These are phyloP conservation scores for Priocnemis perturbator DNA, from an alignment of 2,888 invertebrate genomes.

Conservation along the genomic window DNA sequence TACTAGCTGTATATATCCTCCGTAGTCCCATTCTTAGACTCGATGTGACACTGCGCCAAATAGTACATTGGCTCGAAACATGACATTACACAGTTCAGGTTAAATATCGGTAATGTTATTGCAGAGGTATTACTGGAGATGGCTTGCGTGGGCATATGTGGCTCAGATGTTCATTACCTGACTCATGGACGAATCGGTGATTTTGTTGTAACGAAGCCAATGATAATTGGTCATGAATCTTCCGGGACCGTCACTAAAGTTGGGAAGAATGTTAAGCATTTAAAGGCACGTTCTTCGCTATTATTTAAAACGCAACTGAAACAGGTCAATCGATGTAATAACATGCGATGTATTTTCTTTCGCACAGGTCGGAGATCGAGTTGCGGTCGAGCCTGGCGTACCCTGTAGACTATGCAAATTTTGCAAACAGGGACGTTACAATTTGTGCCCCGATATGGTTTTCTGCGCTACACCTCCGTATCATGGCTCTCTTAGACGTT, in stretches of 20 bases:
- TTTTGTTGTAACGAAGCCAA: conserved; percentile 90
- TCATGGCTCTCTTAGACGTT: conserved; percentile 92
- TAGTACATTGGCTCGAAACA: too few relatives aligned
- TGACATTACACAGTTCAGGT: too few relatives aligned
- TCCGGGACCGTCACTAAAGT: conserved; percentile 87
- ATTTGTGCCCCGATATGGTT: conserved; percentile 89
- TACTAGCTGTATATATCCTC: too few relatives aligned
- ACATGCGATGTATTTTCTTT: background rate
- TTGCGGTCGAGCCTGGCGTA: conserved; percentile 96
- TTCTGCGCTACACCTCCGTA: conserved; percentile 98
- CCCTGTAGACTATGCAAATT: conserved; percentile 89
- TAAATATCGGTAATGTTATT: conserved; percentile 37
- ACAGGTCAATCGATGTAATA: background rate
- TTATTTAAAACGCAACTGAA: background rate
- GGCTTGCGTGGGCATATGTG: conserved; percentile 97
- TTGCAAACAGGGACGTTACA: conserved; percentile 93
- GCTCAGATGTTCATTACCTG: conserved; percentile 96
- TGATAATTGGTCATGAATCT: conserved; percentile 97
- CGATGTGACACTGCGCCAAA: too few relatives aligned
- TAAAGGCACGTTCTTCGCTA: conserved; percentile 77
- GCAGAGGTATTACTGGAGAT: conserved; percentile 91
- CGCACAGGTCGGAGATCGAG: conserved; percentile 85
- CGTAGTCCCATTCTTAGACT: too few relatives aligned
- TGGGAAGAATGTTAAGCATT: conserved; percentile 82
- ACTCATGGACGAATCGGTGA: conserved; percentile 89